Evolutionary conservation across 2,113 vertebrate species (phyloP).

Genomic region (Mirza zaza): DNA sequence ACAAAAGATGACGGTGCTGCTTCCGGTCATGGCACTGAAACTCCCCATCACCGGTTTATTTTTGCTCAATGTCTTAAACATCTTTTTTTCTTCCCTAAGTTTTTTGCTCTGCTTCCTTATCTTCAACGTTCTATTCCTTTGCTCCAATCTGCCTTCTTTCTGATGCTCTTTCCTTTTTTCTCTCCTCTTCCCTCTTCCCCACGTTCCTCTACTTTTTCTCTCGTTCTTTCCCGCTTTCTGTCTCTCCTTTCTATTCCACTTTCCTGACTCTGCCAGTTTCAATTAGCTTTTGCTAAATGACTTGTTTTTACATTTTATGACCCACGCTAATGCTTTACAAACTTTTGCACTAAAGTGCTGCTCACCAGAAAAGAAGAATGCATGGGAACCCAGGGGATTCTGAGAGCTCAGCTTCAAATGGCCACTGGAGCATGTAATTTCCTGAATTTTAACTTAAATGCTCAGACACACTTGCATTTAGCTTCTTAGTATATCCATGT

Average conservation of each 20-base stretch:
- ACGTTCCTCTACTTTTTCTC: not conserved
- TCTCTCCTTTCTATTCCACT: not conserved
- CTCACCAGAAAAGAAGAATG: not conserved
- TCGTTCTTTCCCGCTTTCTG: accelerated
- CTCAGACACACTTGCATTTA: not conserved
- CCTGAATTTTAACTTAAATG: conserved; percentile 36
- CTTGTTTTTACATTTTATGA: not conserved
- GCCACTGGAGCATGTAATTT: not conserved
- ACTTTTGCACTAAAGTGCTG: not conserved
- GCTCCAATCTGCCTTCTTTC: not conserved
- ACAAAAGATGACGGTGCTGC: not conserved
- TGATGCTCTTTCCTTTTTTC: not conserved
- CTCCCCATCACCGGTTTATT: not conserved
- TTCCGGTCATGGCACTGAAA: not conserved
- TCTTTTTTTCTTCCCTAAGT: not conserved
- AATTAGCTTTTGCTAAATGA: not conserved
- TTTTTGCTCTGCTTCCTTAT: not conserved
- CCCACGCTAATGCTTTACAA: not conserved
- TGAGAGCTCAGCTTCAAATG: not conserved
- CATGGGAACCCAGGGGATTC: not conserved
- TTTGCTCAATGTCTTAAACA: accelerated
- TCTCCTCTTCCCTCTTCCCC: not conserved
- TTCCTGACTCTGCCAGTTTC: not conserved
- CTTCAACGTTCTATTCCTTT: not conserved
- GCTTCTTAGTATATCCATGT: not conserved